Percentiles rank a stretch among this genome's conserved stretches.
Evolutionary conservation across 2,113 vertebrate species (phyloP).

Genomic region (Odocoileus virginianus): DNA sequence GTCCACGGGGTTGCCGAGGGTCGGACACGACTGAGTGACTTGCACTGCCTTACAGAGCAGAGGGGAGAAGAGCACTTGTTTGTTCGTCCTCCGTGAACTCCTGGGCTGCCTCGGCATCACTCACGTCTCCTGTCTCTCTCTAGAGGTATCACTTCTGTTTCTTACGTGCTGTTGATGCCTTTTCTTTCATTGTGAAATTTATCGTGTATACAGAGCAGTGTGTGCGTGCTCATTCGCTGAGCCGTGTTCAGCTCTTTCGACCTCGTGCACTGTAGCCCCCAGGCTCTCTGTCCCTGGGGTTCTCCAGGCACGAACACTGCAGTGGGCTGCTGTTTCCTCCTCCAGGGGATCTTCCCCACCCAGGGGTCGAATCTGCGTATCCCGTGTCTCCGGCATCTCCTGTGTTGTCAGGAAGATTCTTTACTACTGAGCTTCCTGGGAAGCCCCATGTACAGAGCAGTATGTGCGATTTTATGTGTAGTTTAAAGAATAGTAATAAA

Average conservation of each 20-base stretch:
- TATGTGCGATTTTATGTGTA: not conserved
- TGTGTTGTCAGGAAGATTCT: not conserved
- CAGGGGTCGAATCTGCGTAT: not conserved
- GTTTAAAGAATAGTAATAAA: not conserved
- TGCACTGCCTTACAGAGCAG: not conserved
- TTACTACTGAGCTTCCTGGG: not conserved
- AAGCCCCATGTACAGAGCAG: not conserved
- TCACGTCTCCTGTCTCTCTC: not conserved
- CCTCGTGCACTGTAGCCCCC: not conserved
- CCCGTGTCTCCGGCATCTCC: not conserved
- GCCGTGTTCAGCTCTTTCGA: not conserved
- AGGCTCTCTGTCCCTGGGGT: not conserved
- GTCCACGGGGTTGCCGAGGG: not conserved
- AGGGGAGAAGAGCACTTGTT: not conserved
- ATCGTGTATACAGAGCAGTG: not conserved
- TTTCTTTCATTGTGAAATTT: not conserved
- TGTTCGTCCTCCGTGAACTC: not conserved
- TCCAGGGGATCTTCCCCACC: not conserved
- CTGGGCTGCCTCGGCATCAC: not conserved
- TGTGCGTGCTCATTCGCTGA: not conserved
- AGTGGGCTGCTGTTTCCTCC: not conserved
- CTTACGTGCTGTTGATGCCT: fast-evolving
- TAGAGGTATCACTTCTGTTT: not conserved
- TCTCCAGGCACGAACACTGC: not conserved
- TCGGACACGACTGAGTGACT: fast-evolving